Evolutionary conservation across 2,797 vertebrate genomes (phyloP).

Genomic region (Borostomias antarcticus): DNA sequence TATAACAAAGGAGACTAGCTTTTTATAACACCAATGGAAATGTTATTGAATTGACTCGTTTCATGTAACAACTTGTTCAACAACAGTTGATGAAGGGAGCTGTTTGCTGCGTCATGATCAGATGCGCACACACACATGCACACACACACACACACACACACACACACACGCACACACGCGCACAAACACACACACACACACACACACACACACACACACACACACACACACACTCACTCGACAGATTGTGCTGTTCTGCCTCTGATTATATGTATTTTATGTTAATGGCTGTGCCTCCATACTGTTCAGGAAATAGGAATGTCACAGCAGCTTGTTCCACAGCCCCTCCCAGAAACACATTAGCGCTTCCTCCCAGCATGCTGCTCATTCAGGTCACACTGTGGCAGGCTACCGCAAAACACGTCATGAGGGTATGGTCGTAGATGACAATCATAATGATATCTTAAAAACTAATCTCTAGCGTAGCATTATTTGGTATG

Average conservation of each 20-base stretch:
- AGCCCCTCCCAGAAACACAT: no score
- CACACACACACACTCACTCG: no score
- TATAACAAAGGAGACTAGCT: no score
- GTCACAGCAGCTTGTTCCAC: conserved; percentile 36
- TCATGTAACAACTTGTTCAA: no score
- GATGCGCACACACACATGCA: no score
- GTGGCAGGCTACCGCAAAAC: conserved; percentile 29
- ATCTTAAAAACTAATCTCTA: background rate
- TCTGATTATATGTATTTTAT: conserved; percentile 18
- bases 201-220: no score
- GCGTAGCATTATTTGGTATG: background rate
- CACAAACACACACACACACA: background rate
- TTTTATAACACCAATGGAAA: no score
- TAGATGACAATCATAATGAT: conserved; percentile 24
- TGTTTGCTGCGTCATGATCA: no score
- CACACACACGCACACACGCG: background rate
- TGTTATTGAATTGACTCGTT: no score
- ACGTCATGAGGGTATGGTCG: conserved; percentile 19
- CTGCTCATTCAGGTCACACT: conserved; percentile 56
- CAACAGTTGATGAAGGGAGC: no score
- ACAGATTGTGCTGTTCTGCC: conserved; percentile 17
- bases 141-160: background rate
- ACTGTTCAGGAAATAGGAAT: conserved; percentile 47
- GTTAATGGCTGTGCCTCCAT: conserved; percentile 33
- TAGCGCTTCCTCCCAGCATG: conserved; percentile 22